Base-by-base conservation (phyloP, 2,113 vertebrate genomes). In the Acanthochromis polyacanthus region DNA sequence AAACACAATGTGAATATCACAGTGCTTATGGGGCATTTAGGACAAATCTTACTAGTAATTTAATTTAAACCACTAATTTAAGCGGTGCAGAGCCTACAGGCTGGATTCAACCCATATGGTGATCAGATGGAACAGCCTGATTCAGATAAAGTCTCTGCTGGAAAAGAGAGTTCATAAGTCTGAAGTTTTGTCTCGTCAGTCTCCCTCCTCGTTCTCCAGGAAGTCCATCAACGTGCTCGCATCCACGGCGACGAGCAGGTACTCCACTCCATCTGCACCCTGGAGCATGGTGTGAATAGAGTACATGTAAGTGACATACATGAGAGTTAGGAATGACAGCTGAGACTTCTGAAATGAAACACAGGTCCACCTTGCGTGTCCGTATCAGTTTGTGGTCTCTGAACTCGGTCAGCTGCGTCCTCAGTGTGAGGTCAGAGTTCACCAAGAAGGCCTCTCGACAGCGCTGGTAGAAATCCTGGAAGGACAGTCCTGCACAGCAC, bases 391-490 rank as follows among this genome's bases (percentile, higher is more conserved):
- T 99, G 92, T 99, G 98, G 85, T 99, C 98, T 88, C 94, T 96
- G 90, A 99, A 99, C 92, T 99, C 98, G 0, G 96, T 99, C 89
- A 99, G 94, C 86, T 99, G 98, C 71, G 98, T 98, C 72, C 98
- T 95, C 60, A 99, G 96, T 0, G 98, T 99, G 83, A 99, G 93
- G 81, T 99, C 97, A 85, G 97, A 99, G 88, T 99, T 99, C 50
- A 99, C 98, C 71, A 99, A 93, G 89, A 99, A 99, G 0, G 96
- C 95, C 81, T 99, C 97, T 38, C 98, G 96, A 93, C 98, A 99
- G n/a, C 95, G 96, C 90, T 98, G 97, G 89, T 99, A 99, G 82
- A 99, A 99, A 60, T 99, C 98, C 86, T 99, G 98, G 94, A 99
- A 99, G n/a, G 98, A 97, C 87, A 99, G 89, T 32, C 98, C 98